These are phyloP conservation scores for Rhynchonycteris naso DNA, from an alignment of 2,797 vertebrate species.

Conservation along the genomic window DNA sequence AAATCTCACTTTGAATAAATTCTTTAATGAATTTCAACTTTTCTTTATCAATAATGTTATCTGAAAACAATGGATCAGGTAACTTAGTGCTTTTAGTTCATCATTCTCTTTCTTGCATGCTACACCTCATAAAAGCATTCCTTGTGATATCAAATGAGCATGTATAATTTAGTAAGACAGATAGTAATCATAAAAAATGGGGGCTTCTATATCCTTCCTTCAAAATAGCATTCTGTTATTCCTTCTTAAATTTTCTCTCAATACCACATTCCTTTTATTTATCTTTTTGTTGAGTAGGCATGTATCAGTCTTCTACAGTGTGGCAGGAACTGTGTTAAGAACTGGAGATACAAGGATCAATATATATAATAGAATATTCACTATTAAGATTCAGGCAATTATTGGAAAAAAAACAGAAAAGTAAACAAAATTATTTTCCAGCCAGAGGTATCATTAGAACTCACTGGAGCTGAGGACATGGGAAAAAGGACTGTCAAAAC, in stretches of 20 bases:
- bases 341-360: neutral
- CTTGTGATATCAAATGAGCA: neutral
- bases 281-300: neutral
- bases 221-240: neutral
- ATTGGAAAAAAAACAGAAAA: neutral
- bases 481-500: neutral
- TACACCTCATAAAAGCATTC: neutral
- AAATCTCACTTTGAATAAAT: neutral
- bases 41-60: neutral
- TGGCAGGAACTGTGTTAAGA: neutral
- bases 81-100: neutral
- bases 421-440: slow-evolving; percentile 38
- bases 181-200: neutral
- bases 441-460: neutral
- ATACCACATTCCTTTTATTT: neutral
- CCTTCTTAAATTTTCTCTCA: neutral
- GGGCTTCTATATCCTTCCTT: neutral
- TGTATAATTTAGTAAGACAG: neutral
- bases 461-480: neutral
- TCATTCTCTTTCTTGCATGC: neutral
- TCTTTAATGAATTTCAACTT: neutral
- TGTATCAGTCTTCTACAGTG: neutral
- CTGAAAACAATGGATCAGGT: neutral
- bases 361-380: neutral
- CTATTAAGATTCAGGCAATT: neutral